A percentile compares a stretch with the other conserved stretches of the same genome.
Conservation (phyloP, 2,888 invertebrate species). For the Nemotelus pantherinus region DNA sequence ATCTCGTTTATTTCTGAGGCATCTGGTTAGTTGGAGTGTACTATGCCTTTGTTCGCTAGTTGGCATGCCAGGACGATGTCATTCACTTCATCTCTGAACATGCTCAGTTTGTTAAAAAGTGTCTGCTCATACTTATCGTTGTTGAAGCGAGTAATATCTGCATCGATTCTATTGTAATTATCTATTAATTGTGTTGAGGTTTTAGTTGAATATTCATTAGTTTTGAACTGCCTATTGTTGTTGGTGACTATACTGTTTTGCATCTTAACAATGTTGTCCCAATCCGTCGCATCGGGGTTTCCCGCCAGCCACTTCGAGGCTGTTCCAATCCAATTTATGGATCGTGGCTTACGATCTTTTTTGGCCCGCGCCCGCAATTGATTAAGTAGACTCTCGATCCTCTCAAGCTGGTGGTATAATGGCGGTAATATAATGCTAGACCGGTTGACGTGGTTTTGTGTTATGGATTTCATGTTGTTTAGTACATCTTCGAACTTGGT, state of each 20-base stretch:
- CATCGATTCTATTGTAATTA: not conserved
- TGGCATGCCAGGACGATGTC: not conserved
- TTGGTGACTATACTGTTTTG: not conserved
- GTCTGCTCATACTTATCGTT: constrained; percentile 8
- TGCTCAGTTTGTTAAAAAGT: not conserved
- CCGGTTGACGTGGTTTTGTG: not conserved
- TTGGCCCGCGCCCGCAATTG: not conserved
- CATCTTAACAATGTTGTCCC: not conserved
- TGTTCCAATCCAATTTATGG: constrained; percentile 5
- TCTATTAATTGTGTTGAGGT: not conserved
- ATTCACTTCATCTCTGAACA: not conserved
- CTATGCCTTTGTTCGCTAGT: not conserved
- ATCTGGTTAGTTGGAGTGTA: not conserved
- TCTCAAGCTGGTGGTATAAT: not conserved
- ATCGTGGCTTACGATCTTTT: not conserved
- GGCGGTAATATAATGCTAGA: not conserved
- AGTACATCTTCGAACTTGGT: not conserved
- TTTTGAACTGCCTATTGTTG: constrained; percentile 10
- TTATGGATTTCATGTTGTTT: not conserved
- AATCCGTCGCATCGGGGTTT: no score
- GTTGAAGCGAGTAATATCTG: not conserved
- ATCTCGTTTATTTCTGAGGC: not conserved
- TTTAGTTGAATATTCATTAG: not conserved
- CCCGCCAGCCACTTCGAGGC: not conserved
- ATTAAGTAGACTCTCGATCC: not conserved